A percentile compares a stretch with the other conserved stretches of the same genome.
Evolutionary conservation across 2,797 vertebrate species (phyloP).

Genomic region (Channallabes apus): DNA sequence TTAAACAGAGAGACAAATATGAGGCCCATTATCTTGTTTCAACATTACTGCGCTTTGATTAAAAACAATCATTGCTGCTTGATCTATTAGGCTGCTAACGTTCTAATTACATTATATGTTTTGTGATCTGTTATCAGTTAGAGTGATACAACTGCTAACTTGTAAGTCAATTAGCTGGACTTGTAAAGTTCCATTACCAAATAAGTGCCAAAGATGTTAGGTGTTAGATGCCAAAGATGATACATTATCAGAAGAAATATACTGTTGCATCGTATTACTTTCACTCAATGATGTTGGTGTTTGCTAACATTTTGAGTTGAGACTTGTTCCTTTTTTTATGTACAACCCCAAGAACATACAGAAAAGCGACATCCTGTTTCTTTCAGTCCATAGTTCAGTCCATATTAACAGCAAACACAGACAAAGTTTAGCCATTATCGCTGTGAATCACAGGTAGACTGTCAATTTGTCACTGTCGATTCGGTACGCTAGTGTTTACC

Average conservation of each 20-base stretch:
- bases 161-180: slow-evolving; percentile 9
- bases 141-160: background rate
- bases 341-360: background rate
- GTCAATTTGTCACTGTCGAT: too few species aligned
- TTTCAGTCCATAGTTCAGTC: background rate
- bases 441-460: too few species aligned
- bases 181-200: background rate
- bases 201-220: background rate
- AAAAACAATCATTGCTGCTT: slow-evolving; percentile 27
- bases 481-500: too few species aligned
- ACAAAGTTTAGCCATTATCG: background rate
- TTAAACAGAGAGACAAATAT: background rate
- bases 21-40: slow-evolving; percentile 33
- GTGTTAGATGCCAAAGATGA: background rate
- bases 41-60: slow-evolving; percentile 23
- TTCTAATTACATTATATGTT: slow-evolving; percentile 31
- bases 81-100: slow-evolving; percentile 19
- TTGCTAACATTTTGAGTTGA: background rate
- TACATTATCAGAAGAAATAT: background rate
- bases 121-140: slow-evolving; percentile 18
- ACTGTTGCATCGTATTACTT: background rate
- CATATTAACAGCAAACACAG: background rate
- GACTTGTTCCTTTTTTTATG: background rate
- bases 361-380: background rate
- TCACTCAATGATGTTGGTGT: background rate